Conservation (phyloP, 2,113 vertebrate genomes). For the Uria aalge region DNA sequence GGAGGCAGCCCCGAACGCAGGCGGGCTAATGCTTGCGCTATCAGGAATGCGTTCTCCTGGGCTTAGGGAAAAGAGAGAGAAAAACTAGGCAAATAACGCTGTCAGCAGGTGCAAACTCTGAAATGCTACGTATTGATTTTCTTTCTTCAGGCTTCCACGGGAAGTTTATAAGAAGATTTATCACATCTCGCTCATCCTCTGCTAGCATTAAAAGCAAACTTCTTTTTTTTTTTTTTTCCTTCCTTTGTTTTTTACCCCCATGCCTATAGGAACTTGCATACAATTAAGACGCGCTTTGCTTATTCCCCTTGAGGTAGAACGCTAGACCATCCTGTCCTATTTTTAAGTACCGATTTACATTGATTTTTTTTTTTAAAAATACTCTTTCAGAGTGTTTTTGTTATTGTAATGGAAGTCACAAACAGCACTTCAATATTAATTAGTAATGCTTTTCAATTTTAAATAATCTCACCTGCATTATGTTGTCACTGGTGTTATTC, state of each 20-base stretch:
- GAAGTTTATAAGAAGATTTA: conserved; percentile 17
- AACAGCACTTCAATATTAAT: conserved; percentile 3
- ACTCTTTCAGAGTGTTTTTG: neutral
- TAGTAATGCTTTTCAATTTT: conserved; percentile 20
- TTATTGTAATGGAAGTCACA: neutral
- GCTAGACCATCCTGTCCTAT: neutral
- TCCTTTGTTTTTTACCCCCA: neutral
- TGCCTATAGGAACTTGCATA: neutral
- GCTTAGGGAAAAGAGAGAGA: neutral
- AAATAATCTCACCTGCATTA: conserved; percentile 18
- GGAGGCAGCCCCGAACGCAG: conserved; percentile 40
- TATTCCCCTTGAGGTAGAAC: neutral
- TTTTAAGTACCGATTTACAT: neutral
- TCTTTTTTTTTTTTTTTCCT: neutral
- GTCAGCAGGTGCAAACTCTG: conserved; percentile 18
- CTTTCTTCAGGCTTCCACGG: neutral
- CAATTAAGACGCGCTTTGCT: neutral
- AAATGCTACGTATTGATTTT: neutral
- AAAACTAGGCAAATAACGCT: conserved; percentile 1
- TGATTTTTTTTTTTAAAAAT: neutral
- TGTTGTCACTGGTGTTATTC: neutral
- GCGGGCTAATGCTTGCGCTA: conserved; percentile 4
- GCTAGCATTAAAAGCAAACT: neutral
- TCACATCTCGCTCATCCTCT: neutral
- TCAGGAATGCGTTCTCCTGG: conserved; percentile 9